Evolutionary conservation across 1,140 invertebrate species (phyloP), one percentile per base, ranked within the genome.

Genomic region (Drosophila repleta): DNA sequence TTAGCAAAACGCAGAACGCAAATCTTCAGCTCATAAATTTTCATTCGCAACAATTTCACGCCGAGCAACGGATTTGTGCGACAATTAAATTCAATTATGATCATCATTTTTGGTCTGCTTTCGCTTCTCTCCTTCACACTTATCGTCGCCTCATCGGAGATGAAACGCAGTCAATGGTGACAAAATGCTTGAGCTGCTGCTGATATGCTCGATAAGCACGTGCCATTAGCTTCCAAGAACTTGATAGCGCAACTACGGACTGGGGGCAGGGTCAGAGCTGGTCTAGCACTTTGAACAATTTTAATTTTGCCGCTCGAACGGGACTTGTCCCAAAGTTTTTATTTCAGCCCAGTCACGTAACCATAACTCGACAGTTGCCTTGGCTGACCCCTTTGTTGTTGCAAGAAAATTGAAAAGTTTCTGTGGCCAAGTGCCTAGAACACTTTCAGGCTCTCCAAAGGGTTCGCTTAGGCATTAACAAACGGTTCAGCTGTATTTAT

Each of bases 121-220:
- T 26, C n/a, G n/a, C 17, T 41, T 51, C 1, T 24, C 21, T 24
- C 17, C 24, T 29, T 26, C 39, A 66, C 79, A 69, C 70, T 82
- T 83, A 76, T 74, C 41, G 32, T 41, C 60, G 49, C 49, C 46
- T 24, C 11, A 53, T 41, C 39, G 15, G 11, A 29, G 24, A 37
- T 39, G 15, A 57, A 58, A 51, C 37, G n/a, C 68, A 49, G 39
- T 78, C 70, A 74, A 87, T 76, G 74, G 52, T 72, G 78, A 87
- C 82, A 85, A 82, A 75, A 82, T 87, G 64, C 67, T 64, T 64
- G 43, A 62, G 49, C 70, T 46, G 60, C 67, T 56, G 49, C 62
- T 64, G 78, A 87, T 87, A 78, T 82, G 61, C 67, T 48, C 58
- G 82, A 87, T 87, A 87, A 87, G 82, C 82, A 87, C 82, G 78